Percentiles rank a stretch among this genome's conserved stretches.
phyloP scores from a whole-genome alignment of 2,113 vertebrate species.

The Syngnathus floridae region DNA sequence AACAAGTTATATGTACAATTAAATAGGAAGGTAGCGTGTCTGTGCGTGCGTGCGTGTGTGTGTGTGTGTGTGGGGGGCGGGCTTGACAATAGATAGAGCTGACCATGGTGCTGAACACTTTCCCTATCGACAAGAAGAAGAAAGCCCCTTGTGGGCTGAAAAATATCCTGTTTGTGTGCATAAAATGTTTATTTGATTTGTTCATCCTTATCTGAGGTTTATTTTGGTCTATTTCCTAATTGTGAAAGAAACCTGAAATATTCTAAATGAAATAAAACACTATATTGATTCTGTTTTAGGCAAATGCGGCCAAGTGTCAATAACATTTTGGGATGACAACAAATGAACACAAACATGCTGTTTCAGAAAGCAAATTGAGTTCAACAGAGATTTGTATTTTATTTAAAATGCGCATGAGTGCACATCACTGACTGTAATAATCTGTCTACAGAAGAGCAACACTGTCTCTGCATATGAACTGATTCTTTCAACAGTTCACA shows the following conservation, averaged over 20 bases:
- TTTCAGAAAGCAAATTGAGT: conserved; percentile 11
- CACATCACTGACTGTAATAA: conserved; percentile 55
- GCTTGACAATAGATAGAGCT: conserved; percentile 20
- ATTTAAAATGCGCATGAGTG: conserved; percentile 65
- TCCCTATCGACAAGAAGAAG: not conserved
- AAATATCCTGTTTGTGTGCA: no score
- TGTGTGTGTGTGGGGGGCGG: not conserved
- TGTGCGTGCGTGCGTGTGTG: no score
- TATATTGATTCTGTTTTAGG: no score
- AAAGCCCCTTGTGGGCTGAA: not conserved
- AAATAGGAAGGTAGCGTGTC: not conserved
- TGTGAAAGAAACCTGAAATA: no score
- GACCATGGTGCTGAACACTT: conserved; percentile 46
- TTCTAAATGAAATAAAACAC: no score
- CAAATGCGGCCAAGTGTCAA: not conserved
- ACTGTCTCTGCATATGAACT: conserved; percentile 33
- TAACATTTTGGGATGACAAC: no score
- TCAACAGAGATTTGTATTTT: conserved; percentile 60
- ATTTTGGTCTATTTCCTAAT: no score
- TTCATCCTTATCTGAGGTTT: no score
- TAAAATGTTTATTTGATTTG: no score
- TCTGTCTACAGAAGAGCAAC: conserved; percentile 42
- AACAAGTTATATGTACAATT: not conserved
- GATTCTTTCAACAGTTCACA: conserved; percentile 28
- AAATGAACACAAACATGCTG: not conserved